These are phyloP conservation scores for Zapornia atra DNA, from an alignment of 2,113 vertebrate genomes.

Conservation along the genomic window DNA sequence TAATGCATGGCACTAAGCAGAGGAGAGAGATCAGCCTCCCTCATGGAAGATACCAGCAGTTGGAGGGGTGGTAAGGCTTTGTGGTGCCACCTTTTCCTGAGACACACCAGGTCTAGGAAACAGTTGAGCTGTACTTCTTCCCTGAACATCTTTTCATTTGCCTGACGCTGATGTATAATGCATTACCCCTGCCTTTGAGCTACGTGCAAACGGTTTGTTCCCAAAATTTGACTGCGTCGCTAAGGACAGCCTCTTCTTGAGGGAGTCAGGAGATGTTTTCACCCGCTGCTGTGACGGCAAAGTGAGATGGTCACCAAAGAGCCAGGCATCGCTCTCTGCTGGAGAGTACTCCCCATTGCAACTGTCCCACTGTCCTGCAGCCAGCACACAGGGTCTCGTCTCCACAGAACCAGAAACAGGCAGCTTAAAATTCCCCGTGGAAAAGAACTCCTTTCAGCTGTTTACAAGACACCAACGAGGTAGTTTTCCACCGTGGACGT, in stretches of 20 bases:
- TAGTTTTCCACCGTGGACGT: not conserved
- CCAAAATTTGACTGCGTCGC: not conserved
- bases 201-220: not conserved
- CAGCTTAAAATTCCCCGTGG: not conserved
- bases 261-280: not conserved
- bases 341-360: not conserved
- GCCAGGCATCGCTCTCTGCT: not conserved
- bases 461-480: not conserved
- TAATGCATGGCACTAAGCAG: not conserved
- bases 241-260: not conserved
- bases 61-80: not conserved
- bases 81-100: not conserved
- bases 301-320: not conserved
- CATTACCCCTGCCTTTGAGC: not conserved
- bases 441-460: not conserved
- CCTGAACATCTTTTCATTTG: not conserved
- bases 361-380: accelerated
- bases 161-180: not conserved
- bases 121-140: not conserved
- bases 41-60: not conserved
- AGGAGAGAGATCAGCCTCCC: not conserved
- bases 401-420: not conserved
- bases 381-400: accelerated
- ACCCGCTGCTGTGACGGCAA: not conserved
- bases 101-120: not conserved